Evolutionary conservation across 1,140 invertebrate species (phyloP), one percentile per base, ranked within the genome.

Genomic region (Delia radicum): DNA sequence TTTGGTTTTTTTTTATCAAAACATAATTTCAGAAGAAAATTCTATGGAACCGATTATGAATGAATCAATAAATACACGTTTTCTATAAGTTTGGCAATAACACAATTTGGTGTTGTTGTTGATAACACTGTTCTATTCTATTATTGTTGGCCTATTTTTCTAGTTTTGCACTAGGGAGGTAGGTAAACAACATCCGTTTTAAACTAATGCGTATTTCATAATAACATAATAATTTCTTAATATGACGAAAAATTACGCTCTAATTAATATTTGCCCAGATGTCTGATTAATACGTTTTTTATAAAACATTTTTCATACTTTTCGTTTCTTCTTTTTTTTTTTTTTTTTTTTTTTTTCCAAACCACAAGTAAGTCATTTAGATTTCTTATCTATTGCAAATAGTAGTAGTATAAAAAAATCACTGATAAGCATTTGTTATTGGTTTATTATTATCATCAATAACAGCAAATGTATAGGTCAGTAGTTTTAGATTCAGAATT

Each of bases 331-430:
- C 15, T 15, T 42, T 55, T 55, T 18, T 55, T 24, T 21, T 55
- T 24, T 6, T 21, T 3, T 55, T n/a, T 55, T 18, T 48, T n/a
- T 15, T n/a, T 48, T 55, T 55, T 55, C n/a, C 48, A 18, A 55
- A 55, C 48, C 48, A 55, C 48, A 55, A 55, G n/a, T 55, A 55
- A 55, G 21, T 21, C 21, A 55, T 55, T 55, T 55, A 55, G 48
- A 55, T 55, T 55, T 55, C 48, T 55, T 55, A 55, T 55, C 48
- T 55, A 55, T 55, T n/a, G n/a, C n/a, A n/a, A n/a, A 55, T 21
- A 55, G 21, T 55, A n/a, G 48, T 18, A 55, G 18, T 55, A 55
- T 21, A 55, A 55, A 21, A 55, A 55, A 21, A 55, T 18, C 18
- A 55, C 48, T 55, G n/a, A n/a, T n/a, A n/a, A n/a, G n/a, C n/a